Base-by-base conservation (phyloP, 2,888 invertebrate species). In the Tenthredo mesomela region DNA sequence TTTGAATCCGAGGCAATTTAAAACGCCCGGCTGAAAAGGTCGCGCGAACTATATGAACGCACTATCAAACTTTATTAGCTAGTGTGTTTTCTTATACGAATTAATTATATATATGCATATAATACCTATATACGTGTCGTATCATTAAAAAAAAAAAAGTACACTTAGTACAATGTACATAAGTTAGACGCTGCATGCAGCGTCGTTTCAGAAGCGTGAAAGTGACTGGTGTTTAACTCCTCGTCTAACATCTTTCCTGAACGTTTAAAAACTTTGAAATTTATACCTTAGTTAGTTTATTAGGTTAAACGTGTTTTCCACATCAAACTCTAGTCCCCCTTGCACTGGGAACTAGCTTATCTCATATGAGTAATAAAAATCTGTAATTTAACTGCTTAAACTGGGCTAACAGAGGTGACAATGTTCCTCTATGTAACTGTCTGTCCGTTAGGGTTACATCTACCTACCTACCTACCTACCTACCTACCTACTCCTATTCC, bases 21-120 rank as follows among this genome's bases (percentile, higher is more conserved):
- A 77, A 54, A 77, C 47, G 50, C 54, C 54, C 3, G 3, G 54
- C 12, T 21, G 33, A 47, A 77, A 77, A 77, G 77, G 77, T 77
- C 77, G 50, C 77, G 77, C n/a, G 47, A 77, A 50, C 77, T 50
- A n/a, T 50, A n/a, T 77, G 33, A 50, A 77, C 25, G 6, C 18
- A 6, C 33, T 77, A 50, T 77, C 77, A 50, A 9, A 33, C 3
- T 54, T 77, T 33, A 29, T 5, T 50, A 50, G 3, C 75, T 50
- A 6, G 33, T 67, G 50, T 77, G 12, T 50, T 33, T 50, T 77
- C 5, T 10, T 4, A 50, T 10, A n/a, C n/a, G 75, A 25, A 61
- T 61, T 3, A 12, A 61, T 0, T 25, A 29, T 61, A 29, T 61
- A 3, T 25, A 21, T 25, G 7, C 9, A 3, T 2, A 15, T 9